Percentiles rank a stretch among this genome's conserved stretches.
Evolutionary conservation across 92 coral and sea anemone genomes (phyloP).

Genomic region (Actinostola sp.): DNA sequence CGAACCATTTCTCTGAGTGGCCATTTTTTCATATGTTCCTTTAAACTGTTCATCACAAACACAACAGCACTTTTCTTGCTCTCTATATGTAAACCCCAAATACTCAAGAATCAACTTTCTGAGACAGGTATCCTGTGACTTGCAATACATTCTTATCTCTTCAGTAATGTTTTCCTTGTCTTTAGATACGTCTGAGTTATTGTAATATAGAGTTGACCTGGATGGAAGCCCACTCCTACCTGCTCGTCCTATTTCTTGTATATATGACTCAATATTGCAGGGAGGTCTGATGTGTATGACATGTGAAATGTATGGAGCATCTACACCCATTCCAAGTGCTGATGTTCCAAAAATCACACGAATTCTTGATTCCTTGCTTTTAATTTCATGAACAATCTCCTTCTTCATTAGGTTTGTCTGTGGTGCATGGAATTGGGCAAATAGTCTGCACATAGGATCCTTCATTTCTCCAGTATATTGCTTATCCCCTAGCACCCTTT

Average conservation of each 20-base stretch:
- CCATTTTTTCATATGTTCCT: conserved; percentile 23
- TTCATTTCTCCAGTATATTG: conserved; percentile 57
- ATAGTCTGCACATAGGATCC: conserved; percentile 58
- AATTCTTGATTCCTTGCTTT: conserved; percentile 46
- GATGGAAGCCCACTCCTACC: conserved; percentile 40
- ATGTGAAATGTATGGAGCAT: conserved; percentile 54
- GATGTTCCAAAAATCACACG: conserved; percentile 72
- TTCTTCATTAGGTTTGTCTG: conserved; percentile 64
- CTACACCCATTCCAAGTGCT: conserved; percentile 73
- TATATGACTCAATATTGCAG: conserved; percentile 59
- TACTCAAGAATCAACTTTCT: conserved; percentile 54
- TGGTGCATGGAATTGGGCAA: conserved; percentile 64
- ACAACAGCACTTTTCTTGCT: conserved; percentile 60
- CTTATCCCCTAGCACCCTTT: conserved; percentile 54
- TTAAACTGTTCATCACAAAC: conserved; percentile 35
- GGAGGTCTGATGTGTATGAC: conserved; percentile 68
- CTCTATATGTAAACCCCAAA: conserved; percentile 44
- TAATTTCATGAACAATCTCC: conserved; percentile 44
- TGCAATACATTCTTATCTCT: conserved; percentile 58
- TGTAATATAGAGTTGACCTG: conserved; percentile 50
- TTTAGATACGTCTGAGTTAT: conserved; percentile 51
- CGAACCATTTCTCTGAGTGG: conserved; percentile 44
- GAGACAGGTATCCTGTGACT: conserved; percentile 41
- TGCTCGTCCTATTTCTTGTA: conserved; percentile 74
- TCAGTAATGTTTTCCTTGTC: conserved; percentile 53